Evolutionary conservation across 2,888 invertebrate species (phyloP).

Genomic region (Drosophila picticornis): DNA sequence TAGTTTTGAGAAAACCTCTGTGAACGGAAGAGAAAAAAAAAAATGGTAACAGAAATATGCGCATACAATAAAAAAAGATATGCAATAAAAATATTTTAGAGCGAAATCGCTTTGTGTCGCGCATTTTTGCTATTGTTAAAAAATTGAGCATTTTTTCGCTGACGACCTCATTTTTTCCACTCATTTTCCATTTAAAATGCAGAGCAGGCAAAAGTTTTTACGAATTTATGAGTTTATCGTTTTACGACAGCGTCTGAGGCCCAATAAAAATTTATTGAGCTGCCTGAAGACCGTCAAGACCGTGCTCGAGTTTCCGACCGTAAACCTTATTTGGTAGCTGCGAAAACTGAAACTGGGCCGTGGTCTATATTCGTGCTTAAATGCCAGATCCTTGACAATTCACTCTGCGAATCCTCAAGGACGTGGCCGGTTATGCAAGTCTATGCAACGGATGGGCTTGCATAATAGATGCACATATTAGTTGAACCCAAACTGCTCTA

Average conservation of each 20-base stretch:
- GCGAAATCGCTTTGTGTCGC: constrained; percentile 62
- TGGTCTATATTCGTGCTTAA: constrained; percentile 15
- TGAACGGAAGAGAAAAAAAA: constrained; percentile 57
- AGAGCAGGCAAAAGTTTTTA: constrained; percentile 59
- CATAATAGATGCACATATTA: constrained; percentile 72
- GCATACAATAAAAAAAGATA: constrained; percentile 60
- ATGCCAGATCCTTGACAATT: constrained; percentile 9
- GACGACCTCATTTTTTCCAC: constrained; percentile 72
- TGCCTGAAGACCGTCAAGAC: constrained; percentile 32
- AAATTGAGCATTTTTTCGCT: constrained; percentile 74
- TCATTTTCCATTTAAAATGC: constrained; percentile 75
- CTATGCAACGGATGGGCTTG: constrained; percentile 73
- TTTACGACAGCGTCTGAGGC: constrained; percentile 63
- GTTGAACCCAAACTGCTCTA: constrained; percentile 72
- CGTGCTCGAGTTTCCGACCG: constrained; percentile 72
- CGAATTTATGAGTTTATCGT: constrained; percentile 77
- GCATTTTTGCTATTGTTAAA: constrained; percentile 75
- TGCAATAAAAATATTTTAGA: constrained; percentile 74
- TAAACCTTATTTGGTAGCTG: constrained; percentile 76
- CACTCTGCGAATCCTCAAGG: constrained; percentile 43
- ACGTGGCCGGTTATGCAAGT: constrained; percentile 73
- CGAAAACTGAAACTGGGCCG: constrained; percentile 66
- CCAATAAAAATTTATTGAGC: constrained; percentile 74
- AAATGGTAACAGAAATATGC: constrained; percentile 66
- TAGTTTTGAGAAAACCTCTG: constrained; percentile 70